Evolutionary conservation across 92 coral and sea anemone genomes (phyloP).

Genomic region (Palythoa heliodiscus): DNA sequence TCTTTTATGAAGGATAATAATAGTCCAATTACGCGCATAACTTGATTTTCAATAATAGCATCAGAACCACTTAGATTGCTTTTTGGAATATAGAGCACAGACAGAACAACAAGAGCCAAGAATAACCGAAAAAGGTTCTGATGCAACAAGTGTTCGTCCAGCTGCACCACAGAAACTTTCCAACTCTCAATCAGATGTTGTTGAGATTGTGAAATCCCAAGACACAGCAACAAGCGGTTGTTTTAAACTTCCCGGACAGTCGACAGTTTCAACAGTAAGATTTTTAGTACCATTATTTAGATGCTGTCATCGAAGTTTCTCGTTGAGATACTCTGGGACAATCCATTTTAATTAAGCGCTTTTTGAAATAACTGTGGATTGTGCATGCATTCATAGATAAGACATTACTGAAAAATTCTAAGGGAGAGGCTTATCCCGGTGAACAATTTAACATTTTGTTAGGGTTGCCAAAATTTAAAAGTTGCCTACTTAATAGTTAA

Average conservation of each 20-base stretch:
- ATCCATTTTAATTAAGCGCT: too few relatives aligned
- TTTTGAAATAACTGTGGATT: too few relatives aligned
- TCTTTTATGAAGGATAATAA: too few relatives aligned
- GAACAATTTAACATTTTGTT: too few relatives aligned
- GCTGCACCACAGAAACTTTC: background rate
- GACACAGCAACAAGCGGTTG: background rate
- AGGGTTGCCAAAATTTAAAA: too few relatives aligned
- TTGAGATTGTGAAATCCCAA: background rate
- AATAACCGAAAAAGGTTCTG: background rate
- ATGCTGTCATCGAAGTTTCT: too few relatives aligned
- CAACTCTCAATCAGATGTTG: background rate
- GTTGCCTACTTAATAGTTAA: too few relatives aligned
- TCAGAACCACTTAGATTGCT: background rate
- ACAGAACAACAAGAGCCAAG: background rate
- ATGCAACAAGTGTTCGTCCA: background rate
- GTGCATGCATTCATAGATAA: too few relatives aligned
- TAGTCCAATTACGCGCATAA: background rate
- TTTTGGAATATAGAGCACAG: background rate
- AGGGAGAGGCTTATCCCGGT: too few relatives aligned
- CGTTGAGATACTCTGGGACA: too few relatives aligned
- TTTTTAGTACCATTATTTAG: background rate
- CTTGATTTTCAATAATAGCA: background rate
- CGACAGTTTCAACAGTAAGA: conserved; percentile 3
- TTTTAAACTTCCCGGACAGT: conserved; percentile 9
- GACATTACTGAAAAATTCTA: too few relatives aligned